phyloP scores from a whole-genome alignment of 2,113 vertebrate species.

The Elaphurus davidianus region DNA sequence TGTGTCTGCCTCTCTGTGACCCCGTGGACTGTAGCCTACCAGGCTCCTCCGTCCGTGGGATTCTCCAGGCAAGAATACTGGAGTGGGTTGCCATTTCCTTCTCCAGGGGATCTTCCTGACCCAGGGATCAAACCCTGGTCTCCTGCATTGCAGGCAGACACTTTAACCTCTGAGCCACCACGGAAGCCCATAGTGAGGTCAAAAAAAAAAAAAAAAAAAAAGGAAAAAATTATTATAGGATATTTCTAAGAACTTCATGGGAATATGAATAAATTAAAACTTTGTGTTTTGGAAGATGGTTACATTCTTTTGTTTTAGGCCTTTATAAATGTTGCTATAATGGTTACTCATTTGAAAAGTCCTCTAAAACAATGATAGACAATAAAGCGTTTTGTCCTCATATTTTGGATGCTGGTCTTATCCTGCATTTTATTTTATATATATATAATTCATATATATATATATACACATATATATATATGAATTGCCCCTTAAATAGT shows the following conservation, averaged over 20 bases:
- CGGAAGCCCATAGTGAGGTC: too few species aligned
- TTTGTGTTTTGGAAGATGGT: background rate
- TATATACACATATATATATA: background rate
- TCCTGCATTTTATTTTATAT: background rate
- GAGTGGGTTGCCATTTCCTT: too few species aligned
- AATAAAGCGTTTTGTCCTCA: background rate
- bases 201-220: background rate
- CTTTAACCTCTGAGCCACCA: too few species aligned
- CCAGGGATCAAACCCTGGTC: too few species aligned
- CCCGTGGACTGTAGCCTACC: too few species aligned
- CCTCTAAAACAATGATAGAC: background rate
- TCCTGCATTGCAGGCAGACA: too few species aligned
- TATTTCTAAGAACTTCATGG: background rate
- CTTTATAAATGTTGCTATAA: background rate
- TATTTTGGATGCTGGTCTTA: background rate
- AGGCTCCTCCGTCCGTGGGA: too few species aligned
- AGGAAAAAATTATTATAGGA: background rate
- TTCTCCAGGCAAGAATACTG: too few species aligned
- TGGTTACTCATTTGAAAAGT: background rate
- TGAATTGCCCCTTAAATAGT: background rate
- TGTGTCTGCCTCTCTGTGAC: too few species aligned
- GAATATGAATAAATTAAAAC: background rate
- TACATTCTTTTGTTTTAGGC: background rate
- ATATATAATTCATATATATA: background rate
- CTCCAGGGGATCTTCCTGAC: too few species aligned